Conservation (phyloP, 2,888 invertebrate genomes). For the Glaucopsyche alexis region DNA sequence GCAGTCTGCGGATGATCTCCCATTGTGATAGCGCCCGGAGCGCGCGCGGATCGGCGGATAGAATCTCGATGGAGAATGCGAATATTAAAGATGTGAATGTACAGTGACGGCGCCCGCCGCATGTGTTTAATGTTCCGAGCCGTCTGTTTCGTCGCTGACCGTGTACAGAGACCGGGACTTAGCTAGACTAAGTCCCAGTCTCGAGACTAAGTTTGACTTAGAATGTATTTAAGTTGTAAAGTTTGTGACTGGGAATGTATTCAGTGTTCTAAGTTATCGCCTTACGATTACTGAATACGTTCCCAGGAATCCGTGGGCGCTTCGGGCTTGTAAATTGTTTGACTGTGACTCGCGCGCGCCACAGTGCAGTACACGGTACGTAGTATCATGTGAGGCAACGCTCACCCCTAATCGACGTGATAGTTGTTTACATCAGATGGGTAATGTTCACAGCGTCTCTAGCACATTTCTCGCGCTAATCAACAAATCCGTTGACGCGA, state of each 20-base stretch:
- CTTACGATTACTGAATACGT: constrained; percentile 29
- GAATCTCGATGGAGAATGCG: constrained; percentile 19
- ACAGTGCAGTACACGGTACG: neutral
- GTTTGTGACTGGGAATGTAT: constrained; percentile 5
- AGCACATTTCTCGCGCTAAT: neutral
- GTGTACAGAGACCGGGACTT: no score
- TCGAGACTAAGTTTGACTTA: neutral
- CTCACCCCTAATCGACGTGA: neutral
- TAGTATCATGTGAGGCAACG: neutral
- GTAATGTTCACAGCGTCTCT: neutral
- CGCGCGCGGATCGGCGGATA: constrained; percentile 13
- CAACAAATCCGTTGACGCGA: neutral
- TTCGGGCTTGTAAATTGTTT: constrained; percentile 65
- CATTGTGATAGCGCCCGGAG: constrained; percentile 8
- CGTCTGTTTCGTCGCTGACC: neutral
- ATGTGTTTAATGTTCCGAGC: constrained; percentile 21
- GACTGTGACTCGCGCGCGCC: constrained; percentile 64
- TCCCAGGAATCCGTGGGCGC: constrained; percentile 50
- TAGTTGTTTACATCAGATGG: neutral
- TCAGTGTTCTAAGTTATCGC: no score
- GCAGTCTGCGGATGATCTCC: constrained; percentile 38
- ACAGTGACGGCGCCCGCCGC: neutral
- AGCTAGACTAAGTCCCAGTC: neutral
- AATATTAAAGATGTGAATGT: constrained; percentile 22
- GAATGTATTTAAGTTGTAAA: constrained; percentile 11